A percentile compares a stretch with the other conserved stretches of the same genome.
These are phyloP conservation scores for Cyanistes caeruleus DNA, from an alignment of 2,113 vertebrate species.

Conservation along the genomic window DNA sequence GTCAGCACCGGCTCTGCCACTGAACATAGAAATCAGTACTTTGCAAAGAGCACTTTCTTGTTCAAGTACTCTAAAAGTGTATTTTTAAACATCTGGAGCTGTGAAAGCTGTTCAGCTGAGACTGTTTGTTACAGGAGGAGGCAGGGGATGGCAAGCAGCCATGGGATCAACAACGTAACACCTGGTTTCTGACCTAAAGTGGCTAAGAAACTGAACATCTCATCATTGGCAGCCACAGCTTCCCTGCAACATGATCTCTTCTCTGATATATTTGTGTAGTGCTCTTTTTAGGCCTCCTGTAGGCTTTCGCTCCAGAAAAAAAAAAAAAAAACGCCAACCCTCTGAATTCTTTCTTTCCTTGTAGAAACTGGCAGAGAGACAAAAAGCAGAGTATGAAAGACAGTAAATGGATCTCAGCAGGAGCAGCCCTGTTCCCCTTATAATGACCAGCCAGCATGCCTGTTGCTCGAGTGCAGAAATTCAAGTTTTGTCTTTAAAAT, in stretches of 20 bases:
- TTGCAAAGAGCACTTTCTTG: constrained; percentile 24
- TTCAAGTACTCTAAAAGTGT: constrained; percentile 29
- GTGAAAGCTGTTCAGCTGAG: background rate
- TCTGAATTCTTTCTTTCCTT: constrained; percentile 29
- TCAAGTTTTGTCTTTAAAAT: constrained; percentile 10
- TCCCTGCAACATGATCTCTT: constrained; percentile 45
- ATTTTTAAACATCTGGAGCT: constrained; percentile 51
- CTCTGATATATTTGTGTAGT: constrained; percentile 52
- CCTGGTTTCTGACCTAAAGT: constrained; percentile 56
- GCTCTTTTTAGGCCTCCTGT: constrained; percentile 26
- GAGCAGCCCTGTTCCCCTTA: background rate
- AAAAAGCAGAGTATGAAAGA: constrained; percentile 17
- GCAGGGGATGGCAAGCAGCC: background rate
- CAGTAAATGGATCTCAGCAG: background rate
- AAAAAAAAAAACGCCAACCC: background rate
- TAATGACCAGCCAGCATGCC: background rate
- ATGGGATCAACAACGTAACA: background rate
- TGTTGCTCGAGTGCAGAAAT: constrained; percentile 1
- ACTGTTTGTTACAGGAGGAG: background rate
- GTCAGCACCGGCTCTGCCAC: background rate
- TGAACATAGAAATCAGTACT: background rate
- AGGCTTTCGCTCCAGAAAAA: background rate
- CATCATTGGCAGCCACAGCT: constrained; percentile 28
- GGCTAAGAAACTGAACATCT: constrained; percentile 41
- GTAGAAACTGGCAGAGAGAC: constrained; percentile 42